Evolutionary conservation across 1,140 invertebrate genomes (phyloP), one percentile per base, ranked within the genome.

Genomic region (Scaptomyza hsui): DNA sequence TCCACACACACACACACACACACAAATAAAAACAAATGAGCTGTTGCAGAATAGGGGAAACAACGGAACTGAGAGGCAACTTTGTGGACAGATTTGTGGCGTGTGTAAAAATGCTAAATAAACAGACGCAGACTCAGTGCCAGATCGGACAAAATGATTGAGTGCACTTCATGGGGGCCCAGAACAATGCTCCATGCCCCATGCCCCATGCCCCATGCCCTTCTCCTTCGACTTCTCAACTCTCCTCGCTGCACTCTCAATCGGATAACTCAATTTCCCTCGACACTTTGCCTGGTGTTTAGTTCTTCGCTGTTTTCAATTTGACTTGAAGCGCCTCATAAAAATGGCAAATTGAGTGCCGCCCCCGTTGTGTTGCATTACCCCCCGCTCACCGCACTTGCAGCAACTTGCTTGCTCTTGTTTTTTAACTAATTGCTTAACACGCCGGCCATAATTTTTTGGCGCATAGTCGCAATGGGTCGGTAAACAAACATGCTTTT

Each of bases 291-390:
- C 7, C 63, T 68, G 15, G 32, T 55, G 49, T 63, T 53, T 63
- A 49, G 57, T 53, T 69, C 18, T 52, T 52, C 52, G 60, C 49
- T 83, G 79, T 68, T 85, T 83, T 83, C 72, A 75, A 83, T 83
- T 71, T 74, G 56, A 53, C 68, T 78, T 76, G 51, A 68, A 81
- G 82, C 81, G 81, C 82, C 82, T 77, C 81, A 86, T 86, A 86
- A 86, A 86, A 86, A 86, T 86, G 73, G 81, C 81, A 81, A 86
- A 86, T 86, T 86, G 74, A 88, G 81, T 86, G 81, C 74, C 55
- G 82, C 81, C 82, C 81, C 82, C 81, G 82, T 88, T 86, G 81
- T 51, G 81, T 72, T 32, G 32, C 16, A 35, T 18, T 44, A 45
- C 48, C 51, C 44, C 16, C 39, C 29, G 4, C 35, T 24, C 3